Base-by-base conservation (phyloP, 2,797 vertebrate genomes). In the Aldrovandia affinis region DNA sequence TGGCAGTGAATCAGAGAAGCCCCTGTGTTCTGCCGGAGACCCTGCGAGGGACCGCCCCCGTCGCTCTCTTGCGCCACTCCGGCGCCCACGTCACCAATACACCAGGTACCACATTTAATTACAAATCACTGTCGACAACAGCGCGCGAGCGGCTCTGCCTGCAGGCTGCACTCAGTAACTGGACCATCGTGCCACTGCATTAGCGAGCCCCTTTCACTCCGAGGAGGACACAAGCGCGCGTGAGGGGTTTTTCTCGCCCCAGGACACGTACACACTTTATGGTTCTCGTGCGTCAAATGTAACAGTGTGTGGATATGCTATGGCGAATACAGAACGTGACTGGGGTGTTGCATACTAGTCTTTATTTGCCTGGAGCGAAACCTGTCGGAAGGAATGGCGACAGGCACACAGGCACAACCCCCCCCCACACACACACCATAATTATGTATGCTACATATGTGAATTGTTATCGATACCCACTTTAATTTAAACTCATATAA, bases 21-120 rank as follows among this genome's bases (percentile, higher is more conserved):
- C 89, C 88, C 39, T 55, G 88, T 87, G 91, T 89, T 89, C 87
- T 89, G 91, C 89, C 78, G 87, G 78, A 94, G 93, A 92, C 89
- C 90, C 91, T 86, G 84, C 88, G 89, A 87, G 83, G 87, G 85
- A 88, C 92, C 90, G 86, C 92, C 91, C 92, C 92, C 85, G 84
- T 88, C 89, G 57, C 57, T 28, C 85, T 68, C 86, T 61, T 86
- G 85, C 85, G 73, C 73, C 75, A 80, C 65, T 87, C 44, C 50
- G 25, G 83, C 87, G 65, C 55, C 61, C 83, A 89, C 91, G 91
- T 94, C 93, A 94, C 91, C 50, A 81, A 88, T 86, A 88, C 85
- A 54, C 84, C 91, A 92, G 91, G 91, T 92, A 91, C 89, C 88
- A 89, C 88, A 88, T 90, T 92, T 94, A 86, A 92, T 93, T 92